Evolutionary conservation across 2,888 invertebrate genomes (phyloP).

Genomic region (Rhopalosiphum nymphaeae): DNA sequence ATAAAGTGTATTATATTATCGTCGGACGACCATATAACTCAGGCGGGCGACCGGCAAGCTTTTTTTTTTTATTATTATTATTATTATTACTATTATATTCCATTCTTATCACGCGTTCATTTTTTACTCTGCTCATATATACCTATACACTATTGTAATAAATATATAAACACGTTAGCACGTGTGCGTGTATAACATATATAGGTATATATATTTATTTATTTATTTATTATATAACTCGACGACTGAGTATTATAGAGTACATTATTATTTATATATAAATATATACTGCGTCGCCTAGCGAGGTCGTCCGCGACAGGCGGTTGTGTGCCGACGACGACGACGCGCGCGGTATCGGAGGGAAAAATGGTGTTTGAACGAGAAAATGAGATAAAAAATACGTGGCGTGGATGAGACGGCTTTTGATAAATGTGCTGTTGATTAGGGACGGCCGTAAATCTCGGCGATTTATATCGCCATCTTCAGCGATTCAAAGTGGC

Average conservation of each 20-base stretch:
- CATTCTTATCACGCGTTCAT: too few species aligned
- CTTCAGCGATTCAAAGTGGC: neutral
- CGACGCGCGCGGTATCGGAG: neutral
- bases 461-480: conserved; percentile 19
- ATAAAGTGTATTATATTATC: neutral
- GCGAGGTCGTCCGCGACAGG: conserved; percentile 10
- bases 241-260: neutral
- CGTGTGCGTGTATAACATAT: neutral
- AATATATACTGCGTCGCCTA: neutral
- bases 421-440: conserved; percentile 44
- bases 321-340: neutral
- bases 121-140: too few species aligned
- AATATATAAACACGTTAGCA: neutral
- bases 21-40: neutral
- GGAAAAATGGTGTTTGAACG: neutral
- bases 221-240: neutral
- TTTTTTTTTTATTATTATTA: neutral
- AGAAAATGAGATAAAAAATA: conserved; percentile 16
- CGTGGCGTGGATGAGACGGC: neutral
- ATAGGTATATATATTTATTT: neutral
- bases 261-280: neutral
- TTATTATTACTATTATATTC: too few species aligned
- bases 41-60: neutral
- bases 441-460: conserved; percentile 26
- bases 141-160: neutral